Base-by-base conservation (phyloP, 1,140 invertebrate species). In the Caenorhabditis remanei region DNA sequence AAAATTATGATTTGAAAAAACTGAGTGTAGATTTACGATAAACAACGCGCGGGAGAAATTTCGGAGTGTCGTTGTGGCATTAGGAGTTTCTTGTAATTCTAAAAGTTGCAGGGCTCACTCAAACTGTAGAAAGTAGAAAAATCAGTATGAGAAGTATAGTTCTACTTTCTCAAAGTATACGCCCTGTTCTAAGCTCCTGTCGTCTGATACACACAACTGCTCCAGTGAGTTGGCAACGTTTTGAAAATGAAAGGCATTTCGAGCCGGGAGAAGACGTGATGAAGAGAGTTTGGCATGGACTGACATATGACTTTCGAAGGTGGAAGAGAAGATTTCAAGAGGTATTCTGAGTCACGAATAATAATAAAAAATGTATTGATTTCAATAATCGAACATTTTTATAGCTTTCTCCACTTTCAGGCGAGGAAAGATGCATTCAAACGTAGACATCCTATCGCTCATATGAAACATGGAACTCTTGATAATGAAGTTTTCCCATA, bases 191-290 rank as follows among this genome's bases (percentile, higher is more conserved):
- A 21, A 19, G 9, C 21, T 79, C 46, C 9, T 4, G 7, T 13
- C 50, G 85, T 13, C 24, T 43, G 6, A 16, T 85, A 9, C 63
- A 67, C 56, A 83, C 75, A 32, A 32, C 86, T 8, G 8, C 55
- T 53, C 48, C 58, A 9, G 14, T 55, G 1, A 8, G 8, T 0
- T 87, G 86, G 86, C 87, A 92, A 79, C 89, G 87, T 16, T 92
- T 87, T 58, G 91, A 92, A 46, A 92, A 92, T 71, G 92, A 93
- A 84, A 41, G 91, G 40, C 89, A 93, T 56, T 92, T 87, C 85
- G 90, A 92, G 46, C 92, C 91, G 3, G 91, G 91, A 24, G 92
- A 92, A 67, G 91, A 92, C 87, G 82, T 89, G 4, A 85, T 89
- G 46, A 88, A 91, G 32, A 86, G 91, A 41, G 85, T 87, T 14